Base-by-base conservation (phyloP, 64 coral and sea anemone genomes). In the Montipora cactus region DNA sequence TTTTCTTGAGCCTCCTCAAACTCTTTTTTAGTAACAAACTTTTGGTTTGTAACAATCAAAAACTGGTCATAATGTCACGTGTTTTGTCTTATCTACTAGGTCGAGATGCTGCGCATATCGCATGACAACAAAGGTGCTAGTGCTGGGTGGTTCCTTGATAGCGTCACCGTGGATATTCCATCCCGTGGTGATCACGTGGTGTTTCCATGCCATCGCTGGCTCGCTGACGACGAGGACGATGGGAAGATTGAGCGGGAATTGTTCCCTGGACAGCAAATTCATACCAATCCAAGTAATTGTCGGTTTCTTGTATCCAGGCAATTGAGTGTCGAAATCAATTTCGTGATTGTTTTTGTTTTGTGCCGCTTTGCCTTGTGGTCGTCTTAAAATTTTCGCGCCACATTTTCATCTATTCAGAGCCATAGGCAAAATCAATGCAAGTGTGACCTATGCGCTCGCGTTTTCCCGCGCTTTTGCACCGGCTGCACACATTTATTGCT, bases 151-250 rank as follows among this genome's bases (percentile, higher is more conserved):
- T 98, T 98, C 47, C 88, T 98, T 49, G 89, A 94, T 84, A 83
- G 95, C 64, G 96, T 98, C 59, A 89, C 75, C 15, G 81, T 98
- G 53, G 96, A 98, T 49, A 91, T 92, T 47, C 96, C 96, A 7
- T 98, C 96, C 71, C 96, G 84, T 90, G 96, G 96, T 50, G 96
- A 95, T 45, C 89, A 90, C 7, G 84, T 93, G 44, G 86, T 92
- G 44, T 98, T 98, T 47, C 93, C 96, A 1, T 98, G 96, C 67
- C 95, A 97, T 61, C 95, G 95, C n/a, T 97, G 95, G 88, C 86
- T 96, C 12, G 95, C 88, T 47, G 69, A 77, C 0, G 90, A 97
- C 58, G 95, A 97, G 55, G 95, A 97, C 49, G 95, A 97, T 91
- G 92, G 95, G 23, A 97, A 97, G 84, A 90, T 91, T 75, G 95